Percentiles rank a stretch among this genome's conserved stretches.
These are phyloP conservation scores for Aotus griseimembra DNA, from an alignment of 2,797 vertebrate genomes.

Conservation along the genomic window DNA sequence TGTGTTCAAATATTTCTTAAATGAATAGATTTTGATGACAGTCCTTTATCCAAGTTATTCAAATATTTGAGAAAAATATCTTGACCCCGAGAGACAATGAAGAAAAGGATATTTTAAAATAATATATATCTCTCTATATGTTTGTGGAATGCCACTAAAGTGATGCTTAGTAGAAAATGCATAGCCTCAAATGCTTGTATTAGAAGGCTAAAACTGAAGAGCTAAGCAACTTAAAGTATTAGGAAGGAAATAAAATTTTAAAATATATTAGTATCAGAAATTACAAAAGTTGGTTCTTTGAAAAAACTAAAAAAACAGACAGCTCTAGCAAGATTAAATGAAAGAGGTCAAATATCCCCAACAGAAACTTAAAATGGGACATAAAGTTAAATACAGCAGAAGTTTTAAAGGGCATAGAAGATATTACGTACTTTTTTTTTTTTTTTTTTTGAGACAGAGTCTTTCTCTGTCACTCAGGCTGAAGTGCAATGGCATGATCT, in stretches of 20 bases:
- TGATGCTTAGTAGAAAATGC: neutral
- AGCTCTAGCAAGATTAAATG: constrained; percentile 6
- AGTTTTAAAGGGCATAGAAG: neutral
- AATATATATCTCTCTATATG: neutral
- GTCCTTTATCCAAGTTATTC: constrained; percentile 1
- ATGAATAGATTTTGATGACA: neutral
- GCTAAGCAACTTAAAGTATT: neutral
- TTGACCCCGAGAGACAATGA: neutral
- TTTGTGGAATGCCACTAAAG: neutral
- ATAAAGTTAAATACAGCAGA: neutral
- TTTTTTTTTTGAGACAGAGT: too few species aligned
- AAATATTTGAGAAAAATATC: constrained; percentile 30
- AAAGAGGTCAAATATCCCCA: neutral
- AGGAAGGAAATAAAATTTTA: neutral
- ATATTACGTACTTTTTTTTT: neutral
- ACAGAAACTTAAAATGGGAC: neutral
- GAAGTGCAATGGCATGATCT: too few species aligned
- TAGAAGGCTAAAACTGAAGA: neutral
- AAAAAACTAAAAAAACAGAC: neutral
- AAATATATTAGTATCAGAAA: neutral
- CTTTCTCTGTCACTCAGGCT: too few species aligned
- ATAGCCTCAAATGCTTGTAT: neutral
- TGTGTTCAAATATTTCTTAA: constrained; percentile 10
- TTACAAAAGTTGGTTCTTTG: neutral
- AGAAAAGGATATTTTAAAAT: neutral